A percentile compares a stretch with the other conserved stretches of the same genome.
Conservation (phyloP, 2,888 invertebrate species). For the Andricus quercusramuli region DNA sequence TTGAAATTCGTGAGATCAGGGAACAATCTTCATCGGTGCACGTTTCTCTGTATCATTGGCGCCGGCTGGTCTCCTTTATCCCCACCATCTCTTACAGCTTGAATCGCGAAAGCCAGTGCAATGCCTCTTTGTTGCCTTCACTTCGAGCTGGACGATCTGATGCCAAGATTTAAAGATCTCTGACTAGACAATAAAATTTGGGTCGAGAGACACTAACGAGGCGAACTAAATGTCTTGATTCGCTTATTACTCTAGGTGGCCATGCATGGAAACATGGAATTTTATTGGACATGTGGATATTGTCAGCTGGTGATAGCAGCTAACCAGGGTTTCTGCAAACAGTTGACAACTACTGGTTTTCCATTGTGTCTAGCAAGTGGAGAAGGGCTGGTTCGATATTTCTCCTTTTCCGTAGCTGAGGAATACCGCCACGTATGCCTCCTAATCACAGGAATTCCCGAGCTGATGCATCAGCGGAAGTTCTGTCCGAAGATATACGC, state of each 20-base stretch:
- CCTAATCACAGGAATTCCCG: neutral
- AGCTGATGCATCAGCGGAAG: neutral
- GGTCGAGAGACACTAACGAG: neutral
- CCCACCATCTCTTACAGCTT: conserved; percentile 18
- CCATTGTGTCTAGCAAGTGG: too few species aligned
- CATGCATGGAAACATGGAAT: neutral
- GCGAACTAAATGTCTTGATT: neutral
- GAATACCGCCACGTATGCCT: neutral
- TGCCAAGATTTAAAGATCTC: neutral
- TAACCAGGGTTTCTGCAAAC: too few species aligned
- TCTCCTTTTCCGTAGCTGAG: neutral
- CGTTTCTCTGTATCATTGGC: conserved; percentile 60
- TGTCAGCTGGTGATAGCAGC: neutral
- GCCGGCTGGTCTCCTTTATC: conserved; percentile 58
- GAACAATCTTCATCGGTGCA: conserved; percentile 67
- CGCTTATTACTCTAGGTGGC: neutral
- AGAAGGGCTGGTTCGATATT: too few species aligned
- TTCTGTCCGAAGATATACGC: neutral
- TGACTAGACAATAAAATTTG: neutral
- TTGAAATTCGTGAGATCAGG: conserved; percentile 76
- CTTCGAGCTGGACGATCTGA: neutral
- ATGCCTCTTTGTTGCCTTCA: neutral
- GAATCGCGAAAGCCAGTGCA: neutral
- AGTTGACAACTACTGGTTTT: too few species aligned
- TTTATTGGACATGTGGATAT: neutral